A percentile compares a stretch with the other conserved stretches of the same genome.
Conservation (phyloP, 2,113 vertebrate genomes). For the Cricetomys ansorgei region DNA sequence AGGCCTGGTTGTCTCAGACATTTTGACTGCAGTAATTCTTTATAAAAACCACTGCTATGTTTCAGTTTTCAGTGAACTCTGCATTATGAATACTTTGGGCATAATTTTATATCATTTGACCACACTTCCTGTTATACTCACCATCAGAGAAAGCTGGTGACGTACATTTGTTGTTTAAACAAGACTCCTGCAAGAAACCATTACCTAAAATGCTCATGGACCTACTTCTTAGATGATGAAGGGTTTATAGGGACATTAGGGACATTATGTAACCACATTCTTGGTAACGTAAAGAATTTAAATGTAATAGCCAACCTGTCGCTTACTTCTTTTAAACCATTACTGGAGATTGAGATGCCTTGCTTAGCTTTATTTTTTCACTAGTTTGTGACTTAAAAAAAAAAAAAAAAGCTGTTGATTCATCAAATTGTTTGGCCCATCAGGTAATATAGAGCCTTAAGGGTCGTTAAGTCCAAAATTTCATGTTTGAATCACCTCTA, state of each 20-base stretch:
- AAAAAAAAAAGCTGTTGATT: background rate
- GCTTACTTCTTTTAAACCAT: constrained; percentile 14
- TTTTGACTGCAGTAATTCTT: constrained; percentile 8
- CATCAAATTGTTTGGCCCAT: background rate
- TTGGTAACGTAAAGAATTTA: background rate
- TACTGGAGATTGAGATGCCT: background rate
- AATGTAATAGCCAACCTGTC: constrained; percentile 2
- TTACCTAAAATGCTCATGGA: background rate
- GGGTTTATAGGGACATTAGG: constrained; percentile 21
- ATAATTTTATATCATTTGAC: constrained; percentile 27
- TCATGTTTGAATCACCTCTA: background rate
- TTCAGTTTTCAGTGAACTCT: background rate
- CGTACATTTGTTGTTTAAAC: background rate
- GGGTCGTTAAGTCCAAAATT: background rate
- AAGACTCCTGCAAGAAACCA: constrained; percentile 20
- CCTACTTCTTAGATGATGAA: constrained; percentile 14
- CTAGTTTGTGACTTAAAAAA: background rate
- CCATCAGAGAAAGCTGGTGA: constrained; percentile 11
- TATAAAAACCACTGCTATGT: background rate
- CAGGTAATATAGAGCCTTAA: background rate
- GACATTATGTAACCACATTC: constrained; percentile 40
- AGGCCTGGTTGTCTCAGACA: background rate
- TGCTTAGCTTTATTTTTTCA: background rate
- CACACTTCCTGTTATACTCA: constrained; percentile 17
- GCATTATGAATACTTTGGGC: background rate